These are phyloP conservation scores for Drosophila tristis DNA, from an alignment of 1,140 invertebrate species.

Conservation along the genomic window DNA sequence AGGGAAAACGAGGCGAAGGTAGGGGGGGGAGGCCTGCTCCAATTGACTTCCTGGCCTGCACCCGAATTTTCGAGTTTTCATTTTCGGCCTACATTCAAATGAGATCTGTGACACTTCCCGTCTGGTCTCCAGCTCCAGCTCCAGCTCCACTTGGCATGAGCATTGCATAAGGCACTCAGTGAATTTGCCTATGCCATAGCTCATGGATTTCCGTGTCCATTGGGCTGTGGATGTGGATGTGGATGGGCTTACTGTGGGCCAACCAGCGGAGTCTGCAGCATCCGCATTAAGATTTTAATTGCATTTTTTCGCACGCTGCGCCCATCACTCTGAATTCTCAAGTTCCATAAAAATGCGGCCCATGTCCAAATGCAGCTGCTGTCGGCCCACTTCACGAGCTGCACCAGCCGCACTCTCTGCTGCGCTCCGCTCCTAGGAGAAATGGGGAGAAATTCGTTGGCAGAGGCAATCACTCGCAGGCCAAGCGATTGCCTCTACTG, in stretches of 20 bases:
- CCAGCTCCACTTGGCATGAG: conserved; percentile 35
- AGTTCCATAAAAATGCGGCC: conserved; percentile 23
- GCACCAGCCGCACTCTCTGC: conserved; percentile 12
- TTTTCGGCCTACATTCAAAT: conserved; percentile 54
- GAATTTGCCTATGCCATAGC: conserved; percentile 40
- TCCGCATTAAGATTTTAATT: conserved; percentile 51
- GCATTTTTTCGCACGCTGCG: conserved; percentile 45
- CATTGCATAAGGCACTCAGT: conserved; percentile 6
- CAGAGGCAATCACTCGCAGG: conserved; percentile 3
- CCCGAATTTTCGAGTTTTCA: conserved; percentile 8
- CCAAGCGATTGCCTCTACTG: not conserved
- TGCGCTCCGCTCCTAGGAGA: conserved; percentile 12
- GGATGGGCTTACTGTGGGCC: no score
- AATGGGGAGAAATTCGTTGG: conserved; percentile 44
- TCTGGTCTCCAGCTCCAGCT: conserved; percentile 11
- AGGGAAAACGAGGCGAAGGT: not conserved
- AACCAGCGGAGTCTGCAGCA: conserved; percentile 9
- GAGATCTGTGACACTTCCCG: conserved; percentile 64
- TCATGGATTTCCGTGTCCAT: conserved; percentile 50
- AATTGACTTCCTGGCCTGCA: conserved; percentile 34
- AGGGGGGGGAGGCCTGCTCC: not conserved
- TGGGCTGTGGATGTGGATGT: not conserved
- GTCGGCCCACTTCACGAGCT: no score
- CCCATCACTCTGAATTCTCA: conserved; percentile 17
- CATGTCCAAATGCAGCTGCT: conserved; percentile 34